Percentiles rank a stretch among this genome's conserved stretches.
phyloP scores from a whole-genome alignment of 2,113 vertebrate species.

The Petrocephalus zakoni region DNA sequence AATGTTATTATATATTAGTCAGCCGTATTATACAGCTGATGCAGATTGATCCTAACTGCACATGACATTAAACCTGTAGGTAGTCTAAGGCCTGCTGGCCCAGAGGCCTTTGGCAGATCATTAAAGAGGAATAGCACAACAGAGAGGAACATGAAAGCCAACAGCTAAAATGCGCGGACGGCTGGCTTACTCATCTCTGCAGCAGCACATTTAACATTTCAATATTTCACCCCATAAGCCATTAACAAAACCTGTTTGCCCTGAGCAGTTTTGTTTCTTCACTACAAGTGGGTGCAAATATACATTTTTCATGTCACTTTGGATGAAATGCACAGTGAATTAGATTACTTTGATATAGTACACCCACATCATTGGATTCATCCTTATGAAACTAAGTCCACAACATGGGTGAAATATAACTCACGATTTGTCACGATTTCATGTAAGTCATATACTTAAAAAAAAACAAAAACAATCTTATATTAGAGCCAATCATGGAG shows the following conservation, averaged over 20 bases:
- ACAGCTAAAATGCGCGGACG: neutral
- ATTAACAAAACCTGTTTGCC: neutral
- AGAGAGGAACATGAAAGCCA: neutral
- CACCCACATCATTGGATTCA: neutral
- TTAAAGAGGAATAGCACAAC: neutral
- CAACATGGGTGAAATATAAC: neutral
- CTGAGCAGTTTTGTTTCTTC: neutral
- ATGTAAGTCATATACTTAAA: neutral
- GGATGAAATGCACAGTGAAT: neutral
- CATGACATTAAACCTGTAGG: neutral
- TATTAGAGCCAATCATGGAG: neutral
- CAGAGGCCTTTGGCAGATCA: neutral
- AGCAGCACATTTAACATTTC: neutral
- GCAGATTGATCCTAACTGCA: neutral
- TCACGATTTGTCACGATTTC: neutral
- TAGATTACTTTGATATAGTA: neutral
- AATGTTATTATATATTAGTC: neutral
- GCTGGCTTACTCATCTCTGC: neutral
- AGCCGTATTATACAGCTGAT: neutral
- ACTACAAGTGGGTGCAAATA: neutral
- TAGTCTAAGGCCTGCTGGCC: neutral
- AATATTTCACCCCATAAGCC: neutral
- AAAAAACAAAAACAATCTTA: neutral
- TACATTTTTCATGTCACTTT: slow-evolving; percentile 3
- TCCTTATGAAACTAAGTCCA: neutral